Conservation (phyloP, 2,888 invertebrate species). For the Habrosyne pyritoides region DNA sequence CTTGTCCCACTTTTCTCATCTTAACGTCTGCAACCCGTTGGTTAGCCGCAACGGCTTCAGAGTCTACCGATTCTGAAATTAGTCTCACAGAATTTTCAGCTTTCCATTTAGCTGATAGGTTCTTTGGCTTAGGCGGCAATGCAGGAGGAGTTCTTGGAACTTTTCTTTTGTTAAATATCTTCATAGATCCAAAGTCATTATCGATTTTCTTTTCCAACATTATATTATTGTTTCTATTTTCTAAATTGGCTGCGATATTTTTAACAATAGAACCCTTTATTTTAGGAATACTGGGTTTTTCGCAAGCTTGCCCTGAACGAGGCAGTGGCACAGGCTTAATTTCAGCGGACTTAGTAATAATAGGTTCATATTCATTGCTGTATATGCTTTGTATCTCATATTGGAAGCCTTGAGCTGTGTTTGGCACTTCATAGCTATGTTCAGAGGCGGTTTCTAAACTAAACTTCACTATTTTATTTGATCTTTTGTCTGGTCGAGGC, state of each 20-base stretch:
- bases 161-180: constrained; percentile 80
- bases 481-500: constrained; percentile 73
- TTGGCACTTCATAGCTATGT: constrained; percentile 86
- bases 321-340: constrained; percentile 61
- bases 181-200: constrained; percentile 67
- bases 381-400: constrained; percentile 87
- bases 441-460: constrained; percentile 80
- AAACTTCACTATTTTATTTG: constrained; percentile 79
- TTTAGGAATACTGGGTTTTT: constrained; percentile 64
- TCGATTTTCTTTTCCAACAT: constrained; percentile 76
- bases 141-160: constrained; percentile 88
- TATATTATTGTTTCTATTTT: constrained; percentile 66
- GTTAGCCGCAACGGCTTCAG: constrained; percentile 83
- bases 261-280: constrained; percentile 80
- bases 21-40: constrained; percentile 84
- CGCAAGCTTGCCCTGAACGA: constrained; percentile 50
- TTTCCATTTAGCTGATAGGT: constrained; percentile 87
- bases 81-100: constrained; percentile 74
- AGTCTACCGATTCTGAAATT: constrained; percentile 76
- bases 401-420: constrained; percentile 78
- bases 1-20: constrained; percentile 79
- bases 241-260: constrained; percentile 78
- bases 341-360: constrained; percentile 79
- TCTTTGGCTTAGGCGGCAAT: constrained; percentile 91
- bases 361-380: constrained; percentile 90